Base-by-base conservation (phyloP, 1,140 invertebrate genomes). In the Riptortus pedestris region DNA sequence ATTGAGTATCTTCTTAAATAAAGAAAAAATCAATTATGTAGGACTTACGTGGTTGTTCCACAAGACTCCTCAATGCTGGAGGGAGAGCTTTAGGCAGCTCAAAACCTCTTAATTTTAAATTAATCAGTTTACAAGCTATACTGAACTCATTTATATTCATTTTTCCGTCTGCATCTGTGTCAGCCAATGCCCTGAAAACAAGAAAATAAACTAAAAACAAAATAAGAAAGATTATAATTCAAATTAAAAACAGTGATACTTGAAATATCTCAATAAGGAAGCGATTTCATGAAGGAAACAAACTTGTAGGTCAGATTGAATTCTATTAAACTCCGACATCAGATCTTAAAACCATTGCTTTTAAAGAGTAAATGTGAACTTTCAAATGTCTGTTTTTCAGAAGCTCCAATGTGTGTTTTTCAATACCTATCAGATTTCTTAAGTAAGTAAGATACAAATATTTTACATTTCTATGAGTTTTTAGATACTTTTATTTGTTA, bases 111-210 rank as follows among this genome's bases (percentile, higher is more conserved):
- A 96, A 78, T 77, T 96, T 97, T 62, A 96, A 80, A 75, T 91
- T 93, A 57, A 98, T 98, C 51, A 98, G 80, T 81, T 96, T 96
- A 77, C 95, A 96, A 55, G 96, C 96, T 70, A 98, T 96, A 59
- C 91, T 93, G 75, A 98, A 99, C 77, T 99, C 96, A 72, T 89
- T 88, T 55, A 93, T 84, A 75, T 98, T 90, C 85, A 99, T 89
- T 79, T 91, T 93, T 0, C 96, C 96, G 85, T 99, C 96, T 47
- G 87, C 84, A 78, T 98, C 93, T 59, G 92, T 89, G 77, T 99
- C 96, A 18, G 95, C 93, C 48, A 99, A 75, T 51, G 81, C 80
- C 91, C 91, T 93, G 71, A 57, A 78, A 76, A 65, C 62, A 65
- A 47, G 73, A 68, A 68, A 16, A 31, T 60, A 7, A n/a, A 33